Base-by-base conservation (phyloP, 2,113 vertebrate genomes). In the Gnathonemus echidnorhynchus region DNA sequence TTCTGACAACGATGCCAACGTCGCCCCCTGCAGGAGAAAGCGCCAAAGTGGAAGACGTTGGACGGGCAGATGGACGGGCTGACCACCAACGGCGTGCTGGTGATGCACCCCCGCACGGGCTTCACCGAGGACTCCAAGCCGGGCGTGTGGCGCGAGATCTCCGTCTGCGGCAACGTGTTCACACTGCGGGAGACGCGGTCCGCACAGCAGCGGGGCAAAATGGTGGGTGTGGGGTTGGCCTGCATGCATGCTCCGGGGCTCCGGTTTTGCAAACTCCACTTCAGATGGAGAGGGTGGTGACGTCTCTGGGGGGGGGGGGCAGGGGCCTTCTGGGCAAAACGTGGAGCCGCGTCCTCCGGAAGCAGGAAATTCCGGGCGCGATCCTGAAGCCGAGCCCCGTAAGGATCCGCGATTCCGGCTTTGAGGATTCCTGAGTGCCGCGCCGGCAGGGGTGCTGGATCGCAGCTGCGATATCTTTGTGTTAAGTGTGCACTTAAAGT, bases 61-160 rank as follows among this genome's bases (percentile, higher is more conserved):
- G 97, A 97, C 62, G 97, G 97, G 1, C 97, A 98, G 93, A 99
- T 99, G 98, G 98, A 99, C n/a, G 98, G 97, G 1, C 95, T 98
- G 89, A 99, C 98, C 90, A 99, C 98, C 49, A 99, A 99, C 56
- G 98, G 98, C 0, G 97, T 99, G 83, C 96, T 99, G 92, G 97
- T 99, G 90, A 98, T 98, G 98, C 97, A 97, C 92, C 98, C 98
- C 5, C 95, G 95, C 21, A 96, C 96, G 24, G 98, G 98, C 85
- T 99, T 99, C 94, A 97, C 95, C 19, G 96, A 97, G 92, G 97
- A 97, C 94, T 97, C 97, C 31, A 97, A 95, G 88, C 97, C 97
- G 2, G 97, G 97, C 4, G 95, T 96, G 91, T 99, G 98, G 98
- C 96, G 97, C 92, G 98, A 99, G 93, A 97, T 99, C 94, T 99